Conservation (phyloP, 2,797 vertebrate genomes). For the Myioborus melanocephalus region DNA sequence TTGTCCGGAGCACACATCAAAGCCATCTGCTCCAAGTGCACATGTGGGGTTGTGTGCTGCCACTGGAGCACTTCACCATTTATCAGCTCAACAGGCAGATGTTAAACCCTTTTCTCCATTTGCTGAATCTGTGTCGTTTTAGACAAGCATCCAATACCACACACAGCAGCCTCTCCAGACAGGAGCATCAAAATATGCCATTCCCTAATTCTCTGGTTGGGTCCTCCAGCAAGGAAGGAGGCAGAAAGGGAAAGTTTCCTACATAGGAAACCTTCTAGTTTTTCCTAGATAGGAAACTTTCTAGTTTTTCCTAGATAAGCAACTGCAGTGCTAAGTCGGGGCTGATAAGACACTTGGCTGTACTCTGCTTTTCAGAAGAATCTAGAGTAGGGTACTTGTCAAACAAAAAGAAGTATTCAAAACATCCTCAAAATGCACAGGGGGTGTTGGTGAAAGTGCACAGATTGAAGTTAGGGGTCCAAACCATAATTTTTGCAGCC, state of each 20-base stretch:
- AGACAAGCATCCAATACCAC: neutral
- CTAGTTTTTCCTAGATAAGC: neutral
- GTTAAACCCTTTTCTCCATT: neutral
- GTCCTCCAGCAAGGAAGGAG: neutral
- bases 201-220: neutral
- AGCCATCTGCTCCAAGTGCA: neutral
- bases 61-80: neutral
- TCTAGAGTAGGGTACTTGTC: rapidly evolving
- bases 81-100: neutral
- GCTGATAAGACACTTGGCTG: neutral
- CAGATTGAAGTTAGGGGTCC: neutral
- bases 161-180: neutral
- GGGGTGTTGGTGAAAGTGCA: neutral
- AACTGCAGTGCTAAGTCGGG: neutral
- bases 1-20: neutral
- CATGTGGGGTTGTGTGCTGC: neutral
- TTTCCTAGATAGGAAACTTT: neutral
- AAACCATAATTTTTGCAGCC: neutral
- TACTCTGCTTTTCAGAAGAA: neutral
- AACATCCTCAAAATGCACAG: neutral
- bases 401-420: neutral
- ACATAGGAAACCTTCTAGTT: neutral
- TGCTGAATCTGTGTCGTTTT: neutral
- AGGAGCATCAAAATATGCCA: neutral
- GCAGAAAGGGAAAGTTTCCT: neutral